A percentile compares a stretch with the other conserved stretches of the same genome.
phyloP scores from a whole-genome alignment of 2,113 vertebrate species.

The Ceyx melanurus region DNA sequence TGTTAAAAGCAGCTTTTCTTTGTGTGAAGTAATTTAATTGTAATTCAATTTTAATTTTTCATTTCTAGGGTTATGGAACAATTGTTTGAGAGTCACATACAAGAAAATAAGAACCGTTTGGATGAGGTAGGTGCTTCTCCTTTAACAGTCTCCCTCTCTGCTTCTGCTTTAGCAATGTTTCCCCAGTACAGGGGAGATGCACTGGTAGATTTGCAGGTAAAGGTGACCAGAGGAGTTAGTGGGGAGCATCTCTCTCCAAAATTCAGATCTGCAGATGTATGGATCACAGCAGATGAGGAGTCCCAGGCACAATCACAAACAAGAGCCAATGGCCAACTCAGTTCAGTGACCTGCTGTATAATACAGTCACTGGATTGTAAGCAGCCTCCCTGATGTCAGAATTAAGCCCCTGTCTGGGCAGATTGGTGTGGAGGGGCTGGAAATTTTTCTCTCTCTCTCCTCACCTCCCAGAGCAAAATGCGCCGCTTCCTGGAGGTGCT shows the following conservation, averaged over 20 bases:
- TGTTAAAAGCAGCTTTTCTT: not conserved
- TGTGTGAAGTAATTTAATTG: not conserved
- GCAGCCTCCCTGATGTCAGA: not conserved
- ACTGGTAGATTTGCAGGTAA: not conserved
- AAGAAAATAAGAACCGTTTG: slow-evolving; percentile 75
- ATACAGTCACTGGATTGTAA: not conserved
- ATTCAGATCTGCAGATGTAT: not conserved
- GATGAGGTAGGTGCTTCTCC: slow-evolving; percentile 75
- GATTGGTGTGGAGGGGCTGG: accelerated
- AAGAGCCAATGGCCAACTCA: not conserved
- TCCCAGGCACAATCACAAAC: not conserved
- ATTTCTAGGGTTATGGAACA: slow-evolving; percentile 75
- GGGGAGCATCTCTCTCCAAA: not conserved
- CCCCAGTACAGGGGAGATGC: not conserved
- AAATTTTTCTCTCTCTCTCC: not conserved
- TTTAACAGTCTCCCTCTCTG: not conserved
- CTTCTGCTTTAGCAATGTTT: not conserved
- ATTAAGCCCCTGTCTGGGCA: not conserved
- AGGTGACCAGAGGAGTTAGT: not conserved
- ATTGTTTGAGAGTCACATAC: slow-evolving; percentile 76
- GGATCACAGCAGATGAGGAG: not conserved
- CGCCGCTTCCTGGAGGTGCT: slow-evolving; percentile 68
- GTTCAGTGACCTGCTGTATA: not conserved
- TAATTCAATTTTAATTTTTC: not conserved
- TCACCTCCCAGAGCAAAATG: slow-evolving; percentile 73